Percentiles rank a stretch among this genome's conserved stretches.
Conservation (phyloP, 2,888 invertebrate species). For the Folsomia manolachei region DNA sequence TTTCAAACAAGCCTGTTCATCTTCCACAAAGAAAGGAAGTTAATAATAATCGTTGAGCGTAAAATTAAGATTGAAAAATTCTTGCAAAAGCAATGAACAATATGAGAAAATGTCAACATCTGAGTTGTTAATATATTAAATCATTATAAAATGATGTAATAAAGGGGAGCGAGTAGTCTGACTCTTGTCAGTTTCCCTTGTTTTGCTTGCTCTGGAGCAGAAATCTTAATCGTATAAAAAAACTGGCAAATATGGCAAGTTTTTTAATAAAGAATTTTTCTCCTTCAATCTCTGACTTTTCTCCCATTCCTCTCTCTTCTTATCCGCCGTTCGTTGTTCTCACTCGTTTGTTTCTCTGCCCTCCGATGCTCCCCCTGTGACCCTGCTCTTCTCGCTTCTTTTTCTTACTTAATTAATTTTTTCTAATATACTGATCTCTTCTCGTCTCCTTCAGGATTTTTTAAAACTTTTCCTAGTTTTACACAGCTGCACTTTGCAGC, state of each 20-base stretch:
- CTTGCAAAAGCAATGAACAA: background rate
- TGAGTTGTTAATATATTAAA: background rate
- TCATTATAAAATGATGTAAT: background rate
- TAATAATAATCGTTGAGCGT: background rate
- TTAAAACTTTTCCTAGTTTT: slow-evolving; percentile 17
- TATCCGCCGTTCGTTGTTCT: too few species aligned
- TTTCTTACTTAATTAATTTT: slow-evolving; percentile 45
- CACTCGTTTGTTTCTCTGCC: background rate
- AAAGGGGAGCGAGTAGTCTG: background rate
- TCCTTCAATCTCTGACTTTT: slow-evolving; percentile 1
- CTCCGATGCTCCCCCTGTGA: slow-evolving; percentile 31
- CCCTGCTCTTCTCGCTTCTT: slow-evolving; percentile 24
- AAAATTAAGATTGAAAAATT: background rate
- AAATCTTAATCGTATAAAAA: slow-evolving; percentile 6
- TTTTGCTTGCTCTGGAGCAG: slow-evolving; percentile 7
- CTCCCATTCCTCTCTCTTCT: background rate
- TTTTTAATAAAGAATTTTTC: slow-evolving; percentile 37
- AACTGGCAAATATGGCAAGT: slow-evolving; percentile 21
- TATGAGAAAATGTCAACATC: background rate
- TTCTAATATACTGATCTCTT: slow-evolving; percentile 40
- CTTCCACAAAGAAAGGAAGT: background rate
- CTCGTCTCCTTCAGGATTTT: slow-evolving; percentile 26
- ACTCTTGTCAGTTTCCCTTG: background rate
- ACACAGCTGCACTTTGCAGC: background rate
- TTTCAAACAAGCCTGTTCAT: background rate